Evolutionary conservation across 2,113 vertebrate genomes (phyloP), one percentile per base, ranked within the genome.

Genomic region (Bufo bufo): DNA sequence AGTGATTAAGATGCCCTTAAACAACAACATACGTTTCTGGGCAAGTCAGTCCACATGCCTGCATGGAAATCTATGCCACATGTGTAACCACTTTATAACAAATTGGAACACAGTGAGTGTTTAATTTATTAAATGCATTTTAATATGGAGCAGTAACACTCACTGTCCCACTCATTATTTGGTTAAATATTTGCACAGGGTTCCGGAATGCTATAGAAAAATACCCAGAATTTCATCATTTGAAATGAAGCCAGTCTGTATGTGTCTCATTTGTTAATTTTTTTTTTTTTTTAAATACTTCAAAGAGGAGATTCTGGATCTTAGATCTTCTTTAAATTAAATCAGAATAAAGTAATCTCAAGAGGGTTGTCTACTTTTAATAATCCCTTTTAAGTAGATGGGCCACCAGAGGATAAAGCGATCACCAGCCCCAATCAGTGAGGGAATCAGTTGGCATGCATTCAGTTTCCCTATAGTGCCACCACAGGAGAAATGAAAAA

Each of bases 51-150:
- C 43, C 20, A 23, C 47, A 69, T 61, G 33, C 66, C 71, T 56
- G 20, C 66, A 84, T 23, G 82, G 9, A 84, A 72, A 84, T 66
- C 23, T 72, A 16, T 43, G 66, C 17, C 49, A 84, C 82, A 84
- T 72, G 66, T 87, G 79, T n/a, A 75, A 33, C 69, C 58, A 72
- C 49, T 87, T 87, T 75, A 50, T 20, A 74, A n/a, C 79, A 74
- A 72, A 61, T 66, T 33, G 13, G 49, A 89, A 84, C 74, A 71
- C 77, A 0, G 54, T 47, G 77, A 19, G 45, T 84, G 19, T 56
- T 0, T 23, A 2, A 0, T 86, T 87, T 4, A 10, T 45, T 47
- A 72, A 74, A 52, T 45, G 66, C 66, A 12, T 72, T 74, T 45
- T 72, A 72, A 84, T 72, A 45, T 56, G 50, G 23, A 72, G 63